These are phyloP conservation scores for Lagenorhynchus albirostris DNA, from an alignment of 2,113 vertebrate genomes.

Conservation along the genomic window DNA sequence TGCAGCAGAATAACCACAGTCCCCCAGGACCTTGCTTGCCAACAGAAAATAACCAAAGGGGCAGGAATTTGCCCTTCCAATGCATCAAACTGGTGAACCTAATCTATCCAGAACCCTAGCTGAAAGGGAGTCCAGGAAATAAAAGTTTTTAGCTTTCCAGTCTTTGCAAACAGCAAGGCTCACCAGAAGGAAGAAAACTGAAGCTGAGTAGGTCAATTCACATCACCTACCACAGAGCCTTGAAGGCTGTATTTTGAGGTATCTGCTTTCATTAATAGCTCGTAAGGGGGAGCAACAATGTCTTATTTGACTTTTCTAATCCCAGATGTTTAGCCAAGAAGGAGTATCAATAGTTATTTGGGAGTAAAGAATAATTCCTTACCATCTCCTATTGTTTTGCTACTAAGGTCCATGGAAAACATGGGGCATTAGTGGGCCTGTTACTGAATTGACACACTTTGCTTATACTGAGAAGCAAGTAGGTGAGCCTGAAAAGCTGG, in stretches of 20 bases:
- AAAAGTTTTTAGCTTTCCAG: not conserved
- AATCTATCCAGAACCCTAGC: not conserved
- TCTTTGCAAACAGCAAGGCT: not conserved
- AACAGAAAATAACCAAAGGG: not conserved
- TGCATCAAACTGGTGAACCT: not conserved
- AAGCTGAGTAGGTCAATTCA: not conserved
- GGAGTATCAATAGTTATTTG: not conserved
- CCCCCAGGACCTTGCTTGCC: not conserved
- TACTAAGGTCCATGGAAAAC: not conserved
- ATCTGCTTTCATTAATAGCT: not conserved
- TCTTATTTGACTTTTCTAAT: constrained; percentile 14
- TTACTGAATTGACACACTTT: not conserved
- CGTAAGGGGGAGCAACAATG: not conserved
- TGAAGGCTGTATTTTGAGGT: not conserved
- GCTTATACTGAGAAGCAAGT: not conserved
- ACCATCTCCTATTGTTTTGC: not conserved
- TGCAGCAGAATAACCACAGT: not conserved
- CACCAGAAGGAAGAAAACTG: not conserved
- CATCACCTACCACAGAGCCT: not conserved
- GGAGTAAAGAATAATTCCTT: not conserved
- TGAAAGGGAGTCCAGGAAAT: not conserved
- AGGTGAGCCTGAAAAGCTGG: not conserved
- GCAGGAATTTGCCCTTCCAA: not conserved
- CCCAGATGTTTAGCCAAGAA: not conserved
- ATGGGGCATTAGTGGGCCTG: not conserved